Evolutionary conservation across 2,113 vertebrate species (phyloP).

Genomic region (Neodon shergylaensis): DNA sequence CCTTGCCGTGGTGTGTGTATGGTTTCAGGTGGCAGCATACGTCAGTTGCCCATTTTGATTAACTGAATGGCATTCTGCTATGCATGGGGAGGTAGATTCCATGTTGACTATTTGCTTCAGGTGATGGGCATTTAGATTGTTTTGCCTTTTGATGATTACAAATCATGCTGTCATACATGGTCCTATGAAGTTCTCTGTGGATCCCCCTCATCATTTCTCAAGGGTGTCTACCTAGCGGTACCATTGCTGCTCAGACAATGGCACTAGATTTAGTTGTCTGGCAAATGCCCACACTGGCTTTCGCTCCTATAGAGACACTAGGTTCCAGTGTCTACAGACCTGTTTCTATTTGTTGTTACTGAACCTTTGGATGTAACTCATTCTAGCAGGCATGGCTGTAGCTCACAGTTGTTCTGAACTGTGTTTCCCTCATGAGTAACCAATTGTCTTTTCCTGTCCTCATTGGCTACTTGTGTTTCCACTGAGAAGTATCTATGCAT

Average conservation of each 20-base stretch:
- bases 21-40: background rate
- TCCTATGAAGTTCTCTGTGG: background rate
- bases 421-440: slow-evolving; percentile 1
- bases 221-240: background rate
- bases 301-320: background rate
- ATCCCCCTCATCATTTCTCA: slow-evolving; percentile 28
- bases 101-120: background rate
- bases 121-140: background rate
- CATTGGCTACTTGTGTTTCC: background rate
- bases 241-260: background rate
- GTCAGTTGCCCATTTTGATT: background rate
- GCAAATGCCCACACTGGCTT: background rate
- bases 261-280: background rate
- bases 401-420: slow-evolving; percentile 2
- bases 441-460: background rate
- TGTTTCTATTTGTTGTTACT: background rate
- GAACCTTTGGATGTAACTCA: background rate
- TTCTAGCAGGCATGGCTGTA: background rate
- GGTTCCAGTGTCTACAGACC: background rate
- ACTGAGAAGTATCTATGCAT: slow-evolving; percentile 4
- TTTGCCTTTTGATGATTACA: background rate
- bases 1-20: background rate
- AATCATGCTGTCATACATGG: slow-evolving; percentile 10
- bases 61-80: background rate
- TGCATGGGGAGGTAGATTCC: background rate